Percentiles rank a stretch among this genome's conserved stretches.
phyloP scores from a whole-genome alignment of 53 echinoderm and acorn worm genomes.

The Zoroaster sp. region DNA sequence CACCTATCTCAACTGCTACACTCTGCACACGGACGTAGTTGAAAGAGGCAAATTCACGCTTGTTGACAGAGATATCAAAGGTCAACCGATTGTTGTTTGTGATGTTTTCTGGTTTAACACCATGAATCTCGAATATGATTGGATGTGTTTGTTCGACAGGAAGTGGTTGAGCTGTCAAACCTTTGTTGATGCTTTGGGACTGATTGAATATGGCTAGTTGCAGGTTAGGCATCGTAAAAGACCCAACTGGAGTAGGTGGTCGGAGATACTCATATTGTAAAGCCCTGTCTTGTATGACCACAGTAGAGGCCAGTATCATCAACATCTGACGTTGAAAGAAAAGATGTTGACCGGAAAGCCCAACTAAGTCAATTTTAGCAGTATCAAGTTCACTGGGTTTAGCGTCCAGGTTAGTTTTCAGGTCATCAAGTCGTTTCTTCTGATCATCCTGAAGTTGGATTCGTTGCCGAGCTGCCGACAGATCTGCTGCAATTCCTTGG shows the following conservation, averaged over 20 bases:
- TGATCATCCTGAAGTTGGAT: not conserved
- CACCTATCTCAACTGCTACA: not conserved
- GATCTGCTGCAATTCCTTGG: not conserved
- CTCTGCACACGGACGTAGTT: slow-evolving; percentile 16
- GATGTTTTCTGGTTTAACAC: not conserved
- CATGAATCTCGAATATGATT: slow-evolving; percentile 11
- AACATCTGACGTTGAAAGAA: slow-evolving; percentile 51
- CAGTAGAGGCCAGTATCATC: slow-evolving; percentile 2
- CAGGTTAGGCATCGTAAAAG: not conserved
- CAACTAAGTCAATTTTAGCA: slow-evolving; percentile 24
- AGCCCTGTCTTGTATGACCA: slow-evolving; percentile 32
- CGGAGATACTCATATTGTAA: slow-evolving; percentile 42
- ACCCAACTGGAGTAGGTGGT: slow-evolving; percentile 10
- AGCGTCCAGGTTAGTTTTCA: not conserved
- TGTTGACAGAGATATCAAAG: not conserved
- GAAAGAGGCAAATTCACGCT: slow-evolving; percentile 8
- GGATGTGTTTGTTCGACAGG: not conserved
- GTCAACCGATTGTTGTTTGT: not conserved
- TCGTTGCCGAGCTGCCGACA: slow-evolving; percentile 13
- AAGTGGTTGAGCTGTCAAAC: slow-evolving; percentile 7
- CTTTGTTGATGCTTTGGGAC: not conserved
- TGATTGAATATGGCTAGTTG: not conserved
- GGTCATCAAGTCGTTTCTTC: not conserved
- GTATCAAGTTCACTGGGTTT: slow-evolving; percentile 18
- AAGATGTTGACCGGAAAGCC: slow-evolving; percentile 25